Evolutionary conservation across 37 sponge, comb jelly and placozoan genomes (phyloP).

Genomic region (Chondrosia reniformis): DNA sequence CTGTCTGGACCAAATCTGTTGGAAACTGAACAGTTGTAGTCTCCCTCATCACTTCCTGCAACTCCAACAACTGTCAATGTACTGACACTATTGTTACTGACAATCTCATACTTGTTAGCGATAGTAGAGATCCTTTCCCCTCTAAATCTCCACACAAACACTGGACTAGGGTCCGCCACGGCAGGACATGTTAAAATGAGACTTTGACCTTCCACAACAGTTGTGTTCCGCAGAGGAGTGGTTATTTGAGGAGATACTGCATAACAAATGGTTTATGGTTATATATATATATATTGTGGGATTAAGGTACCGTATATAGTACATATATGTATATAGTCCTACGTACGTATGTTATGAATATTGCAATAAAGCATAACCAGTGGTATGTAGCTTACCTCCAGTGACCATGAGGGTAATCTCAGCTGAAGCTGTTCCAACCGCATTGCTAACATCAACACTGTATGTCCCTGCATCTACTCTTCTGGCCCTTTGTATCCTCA

Average conservation of each 20-base stretch:
- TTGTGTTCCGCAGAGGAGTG: not conserved
- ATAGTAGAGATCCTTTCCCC: not conserved
- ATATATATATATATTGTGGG: too few relatives aligned
- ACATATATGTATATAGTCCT: too few relatives aligned
- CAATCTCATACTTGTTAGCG: not conserved
- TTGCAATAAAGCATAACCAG: too few relatives aligned
- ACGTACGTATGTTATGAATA: too few relatives aligned
- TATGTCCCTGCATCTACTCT: too few relatives aligned
- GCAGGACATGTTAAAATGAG: not conserved
- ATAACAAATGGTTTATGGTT: too few relatives aligned
- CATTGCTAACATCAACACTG: too few relatives aligned
- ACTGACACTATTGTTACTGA: not conserved
- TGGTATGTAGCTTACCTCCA: too few relatives aligned
- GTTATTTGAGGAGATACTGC: not conserved
- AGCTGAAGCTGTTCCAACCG: too few relatives aligned
- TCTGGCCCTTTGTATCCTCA: too few relatives aligned
- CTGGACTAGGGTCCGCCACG: not conserved
- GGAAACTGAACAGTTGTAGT: constrained; percentile 8
- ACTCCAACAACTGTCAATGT: not conserved
- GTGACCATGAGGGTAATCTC: too few relatives aligned
- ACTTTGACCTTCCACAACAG: not conserved
- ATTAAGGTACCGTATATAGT: too few relatives aligned
- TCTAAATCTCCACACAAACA: not conserved
- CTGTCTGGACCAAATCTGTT: constrained; percentile 19
- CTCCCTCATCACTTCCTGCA: not conserved